Evolutionary conservation across 1,140 invertebrate species (phyloP).

Genomic region (Lasaia peninsularis): DNA sequence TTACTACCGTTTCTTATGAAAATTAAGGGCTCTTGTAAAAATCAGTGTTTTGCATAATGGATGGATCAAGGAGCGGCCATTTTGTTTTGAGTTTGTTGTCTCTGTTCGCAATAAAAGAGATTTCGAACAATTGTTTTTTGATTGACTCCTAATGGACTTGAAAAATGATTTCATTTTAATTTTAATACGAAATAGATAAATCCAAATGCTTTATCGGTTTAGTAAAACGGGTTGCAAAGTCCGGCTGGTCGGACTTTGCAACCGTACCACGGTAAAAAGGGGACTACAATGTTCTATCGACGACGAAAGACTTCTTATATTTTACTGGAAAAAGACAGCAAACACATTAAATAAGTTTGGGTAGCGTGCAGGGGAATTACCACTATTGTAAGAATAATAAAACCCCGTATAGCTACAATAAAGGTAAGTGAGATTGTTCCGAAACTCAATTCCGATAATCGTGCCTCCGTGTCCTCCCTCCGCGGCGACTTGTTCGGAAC

Average conservation of each 20-base stretch:
- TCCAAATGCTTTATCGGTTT: too few relatives aligned
- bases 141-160: neutral
- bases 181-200: too few relatives aligned
- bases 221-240: too few relatives aligned
- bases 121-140: neutral
- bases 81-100: neutral
- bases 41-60: constrained; percentile 17
- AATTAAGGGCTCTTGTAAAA: constrained; percentile 16
- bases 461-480: neutral
- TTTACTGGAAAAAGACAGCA: too few relatives aligned
- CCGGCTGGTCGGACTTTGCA: too few relatives aligned
- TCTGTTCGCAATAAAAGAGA: neutral
- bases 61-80: neutral
- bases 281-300: too few relatives aligned
- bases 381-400: neutral
- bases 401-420: neutral
- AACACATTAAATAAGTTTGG: neutral
- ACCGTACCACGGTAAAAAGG: too few relatives aligned
- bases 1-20: constrained; percentile 23
- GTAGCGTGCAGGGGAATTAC: too few relatives aligned
- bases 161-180: too few relatives aligned
- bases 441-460: constrained; percentile 4
- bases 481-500: neutral
- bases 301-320: too few relatives aligned
- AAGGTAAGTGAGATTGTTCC: neutral